Conservation (phyloP, 1,140 invertebrate species). For the Cydia strobilella region DNA sequence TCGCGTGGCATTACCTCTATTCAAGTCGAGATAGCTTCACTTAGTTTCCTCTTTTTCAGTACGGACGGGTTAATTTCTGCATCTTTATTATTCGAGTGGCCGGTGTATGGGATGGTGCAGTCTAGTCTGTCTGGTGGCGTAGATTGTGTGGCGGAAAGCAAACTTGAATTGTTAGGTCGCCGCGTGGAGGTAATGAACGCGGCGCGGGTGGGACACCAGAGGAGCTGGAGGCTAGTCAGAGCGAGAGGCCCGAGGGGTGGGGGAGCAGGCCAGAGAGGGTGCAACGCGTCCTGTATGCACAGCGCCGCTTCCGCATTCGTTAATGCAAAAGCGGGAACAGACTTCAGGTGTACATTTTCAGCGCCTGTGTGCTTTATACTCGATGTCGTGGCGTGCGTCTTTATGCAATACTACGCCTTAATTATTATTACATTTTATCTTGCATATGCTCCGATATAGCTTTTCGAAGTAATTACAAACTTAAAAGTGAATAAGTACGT, state of each 20-base stretch:
- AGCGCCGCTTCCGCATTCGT: slow-evolving; percentile 78
- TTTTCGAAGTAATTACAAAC: slow-evolving; percentile 21
- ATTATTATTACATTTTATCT: slow-evolving; percentile 76
- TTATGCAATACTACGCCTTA: slow-evolving; percentile 70
- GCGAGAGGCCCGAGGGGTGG: slow-evolving; percentile 57
- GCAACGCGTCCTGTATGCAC: slow-evolving; percentile 77
- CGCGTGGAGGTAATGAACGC: slow-evolving; percentile 76
- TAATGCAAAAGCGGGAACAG: slow-evolving; percentile 78
- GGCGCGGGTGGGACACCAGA: slow-evolving; percentile 68
- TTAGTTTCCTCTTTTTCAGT: slow-evolving; percentile 78
- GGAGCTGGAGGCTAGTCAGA: slow-evolving; percentile 68
- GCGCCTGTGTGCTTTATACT: slow-evolving; percentile 76
- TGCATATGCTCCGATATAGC: slow-evolving; percentile 50
- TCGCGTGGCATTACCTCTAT: slow-evolving; percentile 74
- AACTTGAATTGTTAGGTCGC: slow-evolving; percentile 79
- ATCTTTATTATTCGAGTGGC: slow-evolving; percentile 80
- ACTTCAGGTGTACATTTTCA: slow-evolving; percentile 80
- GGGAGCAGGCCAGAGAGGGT: slow-evolving; percentile 53
- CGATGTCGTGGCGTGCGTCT: slow-evolving; percentile 73
- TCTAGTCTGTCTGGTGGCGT: slow-evolving; percentile 70
- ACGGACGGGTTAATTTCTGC: slow-evolving; percentile 76
- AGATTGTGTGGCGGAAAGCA: slow-evolving; percentile 78
- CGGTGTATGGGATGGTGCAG: slow-evolving; percentile 58
- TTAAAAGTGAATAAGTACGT: background rate
- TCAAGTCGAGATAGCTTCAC: slow-evolving; percentile 78